phyloP scores from a whole-genome alignment of 1,140 invertebrate genomes.

The Eumeta japonica region DNA sequence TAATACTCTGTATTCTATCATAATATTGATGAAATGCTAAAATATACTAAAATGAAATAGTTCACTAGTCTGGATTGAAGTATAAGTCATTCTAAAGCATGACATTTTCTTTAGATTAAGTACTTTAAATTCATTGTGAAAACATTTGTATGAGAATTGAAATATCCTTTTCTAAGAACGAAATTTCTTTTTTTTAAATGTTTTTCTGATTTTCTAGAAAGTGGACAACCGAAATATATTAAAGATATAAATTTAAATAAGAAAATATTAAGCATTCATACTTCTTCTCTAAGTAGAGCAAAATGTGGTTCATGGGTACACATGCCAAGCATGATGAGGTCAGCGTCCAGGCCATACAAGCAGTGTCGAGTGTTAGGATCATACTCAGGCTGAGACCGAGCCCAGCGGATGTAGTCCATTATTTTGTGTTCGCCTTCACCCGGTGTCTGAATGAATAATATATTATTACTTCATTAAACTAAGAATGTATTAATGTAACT shows the following conservation, averaged over 20 bases:
- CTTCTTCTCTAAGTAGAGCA: slow-evolving; percentile 87
- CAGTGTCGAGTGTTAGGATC: slow-evolving; percentile 90
- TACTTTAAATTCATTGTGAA: no score
- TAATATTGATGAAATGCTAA: no score
- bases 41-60: no score
- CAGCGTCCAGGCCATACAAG: slow-evolving; percentile 93
- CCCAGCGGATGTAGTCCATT: slow-evolving; percentile 93
- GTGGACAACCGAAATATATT: neutral
- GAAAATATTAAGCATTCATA: slow-evolving; percentile 42
- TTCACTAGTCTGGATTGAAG: no score
- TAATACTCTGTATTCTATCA: no score
- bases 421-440: slow-evolving; percentile 99
- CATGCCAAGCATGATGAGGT: slow-evolving; percentile 92
- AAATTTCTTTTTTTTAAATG: no score
- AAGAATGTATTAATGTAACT: neutral
- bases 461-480: neutral
- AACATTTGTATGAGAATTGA: no score
- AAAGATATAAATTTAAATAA: neutral
- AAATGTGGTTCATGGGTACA: slow-evolving; percentile 95
- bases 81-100: no score
- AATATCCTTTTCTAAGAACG: no score
- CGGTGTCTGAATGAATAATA: slow-evolving; percentile 66
- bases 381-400: slow-evolving; percentile 78
- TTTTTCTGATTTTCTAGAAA: no score
- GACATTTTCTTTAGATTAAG: no score